Evolutionary conservation across 2,888 invertebrate species (phyloP).

Genomic region (Anorthoa munda): DNA sequence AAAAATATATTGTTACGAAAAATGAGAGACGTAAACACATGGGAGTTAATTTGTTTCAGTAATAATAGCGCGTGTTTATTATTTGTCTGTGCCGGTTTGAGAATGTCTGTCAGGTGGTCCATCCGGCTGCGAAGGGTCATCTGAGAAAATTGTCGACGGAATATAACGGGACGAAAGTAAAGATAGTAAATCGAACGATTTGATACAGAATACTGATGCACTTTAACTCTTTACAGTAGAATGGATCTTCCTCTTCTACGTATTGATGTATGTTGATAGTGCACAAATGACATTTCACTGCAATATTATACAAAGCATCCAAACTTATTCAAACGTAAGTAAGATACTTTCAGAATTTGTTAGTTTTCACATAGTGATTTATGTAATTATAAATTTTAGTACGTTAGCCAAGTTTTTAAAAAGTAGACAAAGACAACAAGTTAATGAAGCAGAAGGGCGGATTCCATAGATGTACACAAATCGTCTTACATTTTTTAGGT

Average conservation of each 20-base stretch:
- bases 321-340: neutral
- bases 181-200: constrained; percentile 1
- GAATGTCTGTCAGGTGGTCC: constrained; percentile 40
- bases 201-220: constrained; percentile 9
- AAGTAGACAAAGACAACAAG: constrained; percentile 1
- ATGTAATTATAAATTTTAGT: constrained; percentile 2
- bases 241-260: neutral
- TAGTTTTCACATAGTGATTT: neutral
- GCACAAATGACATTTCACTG: neutral
- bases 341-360: neutral
- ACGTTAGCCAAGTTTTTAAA: constrained; percentile 13
- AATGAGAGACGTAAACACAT: constrained; percentile 72
- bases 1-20: constrained; percentile 75
- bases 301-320: neutral
- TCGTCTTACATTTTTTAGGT: constrained; percentile 80
- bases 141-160: constrained; percentile 25
- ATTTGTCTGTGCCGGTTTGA: constrained; percentile 32
- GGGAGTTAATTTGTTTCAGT: constrained; percentile 68
- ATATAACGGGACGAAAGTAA: constrained; percentile 2
- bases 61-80: constrained; percentile 45
- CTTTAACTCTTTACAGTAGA: constrained; percentile 11
- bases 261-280: neutral
- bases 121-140: constrained; percentile 26
- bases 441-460: constrained; percentile 18
- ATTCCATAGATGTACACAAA: constrained; percentile 53